These are phyloP conservation scores for Argopecten irradians DNA, from an alignment of 1,140 invertebrate species.

Conservation along the genomic window DNA sequence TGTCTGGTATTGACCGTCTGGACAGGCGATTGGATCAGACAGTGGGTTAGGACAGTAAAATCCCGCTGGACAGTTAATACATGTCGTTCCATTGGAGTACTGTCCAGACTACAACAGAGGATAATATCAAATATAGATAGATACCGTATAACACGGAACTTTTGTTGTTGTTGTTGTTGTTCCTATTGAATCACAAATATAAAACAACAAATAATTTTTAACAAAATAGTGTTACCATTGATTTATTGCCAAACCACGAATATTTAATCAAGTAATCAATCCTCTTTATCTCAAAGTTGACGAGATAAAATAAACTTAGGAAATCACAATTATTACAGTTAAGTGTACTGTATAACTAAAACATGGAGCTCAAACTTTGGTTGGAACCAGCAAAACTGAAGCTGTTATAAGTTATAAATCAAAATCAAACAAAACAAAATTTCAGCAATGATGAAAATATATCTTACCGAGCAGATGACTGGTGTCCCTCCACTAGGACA, in stretches of 20 bases:
- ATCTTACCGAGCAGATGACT: constrained; percentile 60
- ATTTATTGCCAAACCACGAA: too few relatives aligned
- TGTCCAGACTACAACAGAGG: constrained; percentile 64
- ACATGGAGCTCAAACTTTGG: too few relatives aligned
- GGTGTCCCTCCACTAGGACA: constrained; percentile 53
- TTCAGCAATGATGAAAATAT: background rate
- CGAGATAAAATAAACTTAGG: too few relatives aligned
- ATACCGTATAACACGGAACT: background rate
- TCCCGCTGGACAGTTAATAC: constrained; percentile 64
- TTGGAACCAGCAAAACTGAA: too few relatives aligned
- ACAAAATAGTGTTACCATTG: too few relatives aligned
- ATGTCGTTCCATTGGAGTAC: constrained; percentile 66
- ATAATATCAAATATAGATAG: background rate
- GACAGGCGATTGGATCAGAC: constrained; percentile 57
- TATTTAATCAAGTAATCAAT: too few relatives aligned
- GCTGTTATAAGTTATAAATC: too few relatives aligned
- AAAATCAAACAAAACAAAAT: too few relatives aligned
- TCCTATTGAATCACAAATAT: constrained; percentile 32
- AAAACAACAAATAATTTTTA: too few relatives aligned
- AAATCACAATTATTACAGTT: too few relatives aligned
- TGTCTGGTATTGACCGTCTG: constrained; percentile 66
- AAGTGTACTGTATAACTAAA: too few relatives aligned
- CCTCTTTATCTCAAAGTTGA: too few relatives aligned
- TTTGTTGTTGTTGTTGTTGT: constrained; percentile 34
- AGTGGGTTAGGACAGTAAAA: constrained; percentile 64